Percentiles rank a stretch among this genome's conserved stretches.
phyloP scores from a whole-genome alignment of 2,888 invertebrate genomes.

The Sympetrum striolatum region DNA sequence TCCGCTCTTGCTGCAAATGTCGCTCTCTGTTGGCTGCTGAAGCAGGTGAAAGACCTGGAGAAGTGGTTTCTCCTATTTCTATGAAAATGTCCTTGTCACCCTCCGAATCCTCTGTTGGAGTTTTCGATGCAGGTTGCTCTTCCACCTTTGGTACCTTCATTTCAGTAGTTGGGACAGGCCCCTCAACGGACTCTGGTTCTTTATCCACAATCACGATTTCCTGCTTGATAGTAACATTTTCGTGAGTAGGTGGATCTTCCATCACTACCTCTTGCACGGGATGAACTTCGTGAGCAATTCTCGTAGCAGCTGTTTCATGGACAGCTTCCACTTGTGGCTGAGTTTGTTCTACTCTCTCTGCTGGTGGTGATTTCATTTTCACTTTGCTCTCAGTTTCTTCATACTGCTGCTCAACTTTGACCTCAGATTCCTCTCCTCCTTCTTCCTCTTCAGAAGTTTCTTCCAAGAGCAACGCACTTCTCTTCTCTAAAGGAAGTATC shows the following conservation, averaged over 20 bases:
- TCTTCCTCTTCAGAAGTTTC: conserved; percentile 74
- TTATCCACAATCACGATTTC: neutral
- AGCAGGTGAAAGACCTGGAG: neutral
- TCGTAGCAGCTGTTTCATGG: neutral
- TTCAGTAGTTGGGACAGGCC: neutral
- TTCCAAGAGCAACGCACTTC: conserved; percentile 76
- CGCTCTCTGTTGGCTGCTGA: conserved; percentile 62
- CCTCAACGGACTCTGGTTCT: neutral
- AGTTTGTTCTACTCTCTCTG: conserved; percentile 1
- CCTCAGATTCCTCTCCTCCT: conserved; percentile 37
- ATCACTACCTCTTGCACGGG: neutral
- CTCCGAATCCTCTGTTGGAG: neutral
- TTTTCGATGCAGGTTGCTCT: neutral
- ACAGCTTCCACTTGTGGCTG: neutral
- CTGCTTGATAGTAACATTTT: neutral
- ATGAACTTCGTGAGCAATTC: neutral
- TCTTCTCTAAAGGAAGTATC: conserved; percentile 67
- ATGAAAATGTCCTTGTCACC: conserved; percentile 2
- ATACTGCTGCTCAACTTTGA: conserved; percentile 22
- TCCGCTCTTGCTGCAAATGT: conserved; percentile 74
- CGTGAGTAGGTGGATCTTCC: neutral
- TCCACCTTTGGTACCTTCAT: neutral
- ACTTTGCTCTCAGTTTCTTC: neutral
- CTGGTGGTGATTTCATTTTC: neutral
- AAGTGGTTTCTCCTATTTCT: neutral